phyloP scores from a whole-genome alignment of 2,888 invertebrate genomes.

The Helobdella robusta region DNA sequence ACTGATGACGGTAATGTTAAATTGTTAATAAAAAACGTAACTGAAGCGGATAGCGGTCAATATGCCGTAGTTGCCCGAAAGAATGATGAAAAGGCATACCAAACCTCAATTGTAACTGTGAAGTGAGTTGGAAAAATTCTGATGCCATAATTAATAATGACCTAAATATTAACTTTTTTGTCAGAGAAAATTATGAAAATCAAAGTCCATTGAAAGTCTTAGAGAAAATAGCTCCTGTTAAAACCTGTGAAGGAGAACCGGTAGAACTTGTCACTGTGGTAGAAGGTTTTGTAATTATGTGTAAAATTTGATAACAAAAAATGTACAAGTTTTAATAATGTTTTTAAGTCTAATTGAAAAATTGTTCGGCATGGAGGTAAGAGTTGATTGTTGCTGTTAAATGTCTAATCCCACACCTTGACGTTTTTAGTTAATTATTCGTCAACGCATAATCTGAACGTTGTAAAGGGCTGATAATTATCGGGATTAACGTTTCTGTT shows the following conservation, averaged over 20 bases:
- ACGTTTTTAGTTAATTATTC: no score
- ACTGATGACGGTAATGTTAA: constrained; percentile 1
- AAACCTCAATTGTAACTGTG: neutral
- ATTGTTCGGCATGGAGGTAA: no score
- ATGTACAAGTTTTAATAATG: neutral
- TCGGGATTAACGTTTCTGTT: no score
- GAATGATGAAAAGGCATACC: neutral
- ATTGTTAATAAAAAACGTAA: constrained; percentile 4
- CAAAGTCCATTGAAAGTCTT: neutral
- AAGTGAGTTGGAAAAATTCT: neutral
- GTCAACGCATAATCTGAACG: no score
- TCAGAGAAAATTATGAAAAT: neutral
- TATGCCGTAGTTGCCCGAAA: constrained; percentile 12
- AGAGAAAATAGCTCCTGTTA: neutral
- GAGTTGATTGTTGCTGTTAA: no score
- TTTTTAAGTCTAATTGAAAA: no score
- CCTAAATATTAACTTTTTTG: neutral
- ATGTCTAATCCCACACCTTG: no score
- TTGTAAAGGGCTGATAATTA: no score
- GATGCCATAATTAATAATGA: neutral
- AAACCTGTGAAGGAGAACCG: neutral
- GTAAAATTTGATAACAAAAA: neutral
- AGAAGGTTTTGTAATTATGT: constrained; percentile 2
- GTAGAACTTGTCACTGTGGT: constrained; percentile 5
- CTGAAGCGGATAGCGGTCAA: neutral